These are phyloP conservation scores for Campoplex nolae DNA, from an alignment of 2,888 invertebrate species.

Conservation along the genomic window DNA sequence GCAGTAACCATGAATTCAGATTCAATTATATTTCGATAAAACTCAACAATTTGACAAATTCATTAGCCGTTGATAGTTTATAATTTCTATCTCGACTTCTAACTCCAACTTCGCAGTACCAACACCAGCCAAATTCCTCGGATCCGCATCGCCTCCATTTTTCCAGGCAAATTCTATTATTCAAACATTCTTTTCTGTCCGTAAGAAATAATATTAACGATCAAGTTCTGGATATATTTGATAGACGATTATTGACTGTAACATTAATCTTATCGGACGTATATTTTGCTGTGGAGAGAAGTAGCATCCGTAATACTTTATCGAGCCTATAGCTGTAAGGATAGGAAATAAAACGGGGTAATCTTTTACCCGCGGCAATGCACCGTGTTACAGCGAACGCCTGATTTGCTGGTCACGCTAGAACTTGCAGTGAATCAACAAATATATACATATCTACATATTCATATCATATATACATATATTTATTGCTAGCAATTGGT, in stretches of 20 bases:
- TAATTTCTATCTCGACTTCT: neutral
- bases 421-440: slow-evolving; percentile 27
- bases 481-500: slow-evolving; percentile 55
- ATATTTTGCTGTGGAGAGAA: slow-evolving; percentile 42
- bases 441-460: slow-evolving; percentile 12
- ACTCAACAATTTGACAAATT: neutral
- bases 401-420: slow-evolving; percentile 49
- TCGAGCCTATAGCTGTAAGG: slow-evolving; percentile 32
- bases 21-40: neutral
- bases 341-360: slow-evolving; percentile 45
- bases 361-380: slow-evolving; percentile 55
- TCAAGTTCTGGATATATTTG: neutral
- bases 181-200: neutral
- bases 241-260: slow-evolving; percentile 18
- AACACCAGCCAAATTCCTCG: too few relatives aligned
- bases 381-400: slow-evolving; percentile 35
- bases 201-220: neutral
- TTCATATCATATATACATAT: neutral
- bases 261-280: slow-evolving; percentile 35
- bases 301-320: slow-evolving; percentile 45
- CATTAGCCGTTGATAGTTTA: neutral
- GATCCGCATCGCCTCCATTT: neutral
- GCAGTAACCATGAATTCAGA: neutral
- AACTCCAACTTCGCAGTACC: neutral
- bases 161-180: slow-evolving; percentile 7